Evolutionary conservation across 2,888 invertebrate genomes (phyloP).

Genomic region (Oligia strigilis): DNA sequence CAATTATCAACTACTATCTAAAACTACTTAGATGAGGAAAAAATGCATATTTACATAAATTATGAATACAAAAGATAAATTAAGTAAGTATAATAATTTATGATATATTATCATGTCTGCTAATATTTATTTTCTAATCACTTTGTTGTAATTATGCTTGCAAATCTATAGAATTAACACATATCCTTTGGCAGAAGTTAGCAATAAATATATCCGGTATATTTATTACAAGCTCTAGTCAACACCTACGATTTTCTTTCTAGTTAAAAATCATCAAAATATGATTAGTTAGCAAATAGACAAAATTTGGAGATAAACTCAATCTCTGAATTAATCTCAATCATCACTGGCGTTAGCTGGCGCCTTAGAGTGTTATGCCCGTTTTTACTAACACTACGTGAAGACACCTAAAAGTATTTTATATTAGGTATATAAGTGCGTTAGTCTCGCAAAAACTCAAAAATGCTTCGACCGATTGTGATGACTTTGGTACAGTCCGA

Average conservation of each 20-base stretch:
- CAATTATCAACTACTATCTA: constrained; percentile 1
- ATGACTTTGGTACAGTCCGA: background rate
- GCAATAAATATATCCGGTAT: constrained; percentile 53
- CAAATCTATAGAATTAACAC: constrained; percentile 8
- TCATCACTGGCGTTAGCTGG: background rate
- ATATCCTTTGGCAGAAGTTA: constrained; percentile 11
- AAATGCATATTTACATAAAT: constrained; percentile 56
- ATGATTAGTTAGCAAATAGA: constrained; percentile 19
- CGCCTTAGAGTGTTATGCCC: background rate
- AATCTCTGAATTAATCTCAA: background rate
- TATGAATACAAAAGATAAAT: constrained; percentile 17
- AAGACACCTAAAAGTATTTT: background rate
- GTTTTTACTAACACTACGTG: background rate
- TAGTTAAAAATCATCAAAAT: constrained; percentile 1
- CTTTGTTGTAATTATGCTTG: constrained; percentile 7
- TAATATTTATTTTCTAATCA: constrained; percentile 11
- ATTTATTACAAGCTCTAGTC: constrained; percentile 39
- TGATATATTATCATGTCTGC: background rate
- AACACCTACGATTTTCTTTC: constrained; percentile 4
- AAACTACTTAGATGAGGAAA: constrained; percentile 19
- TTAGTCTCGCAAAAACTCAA: too few species aligned
- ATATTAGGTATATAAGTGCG: background rate
- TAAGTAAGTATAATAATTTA: constrained; percentile 4
- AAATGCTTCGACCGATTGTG: too few species aligned
- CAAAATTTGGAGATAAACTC: background rate